phyloP scores from a whole-genome alignment of 2,888 invertebrate genomes.

The Tenodera sinensis region DNA sequence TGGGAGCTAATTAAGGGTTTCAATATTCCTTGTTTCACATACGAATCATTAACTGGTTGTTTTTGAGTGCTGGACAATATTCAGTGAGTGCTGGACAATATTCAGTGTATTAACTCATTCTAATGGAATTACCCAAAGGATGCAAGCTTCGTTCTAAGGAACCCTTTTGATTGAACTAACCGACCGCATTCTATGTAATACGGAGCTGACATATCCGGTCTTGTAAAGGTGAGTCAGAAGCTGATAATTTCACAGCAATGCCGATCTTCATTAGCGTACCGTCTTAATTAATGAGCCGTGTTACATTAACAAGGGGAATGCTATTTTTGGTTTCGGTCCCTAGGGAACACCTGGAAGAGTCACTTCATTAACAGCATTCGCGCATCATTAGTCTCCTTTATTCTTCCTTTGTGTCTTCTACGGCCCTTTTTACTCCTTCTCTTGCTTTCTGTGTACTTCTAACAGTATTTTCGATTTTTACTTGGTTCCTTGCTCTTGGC shows the following conservation, averaged over 20 bases:
- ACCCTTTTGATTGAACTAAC: too few species aligned
- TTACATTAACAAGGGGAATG: background rate
- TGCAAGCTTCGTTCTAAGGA: too few species aligned
- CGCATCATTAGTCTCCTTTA: background rate
- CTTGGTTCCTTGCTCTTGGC: background rate
- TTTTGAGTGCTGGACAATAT: too few species aligned
- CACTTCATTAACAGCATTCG: background rate
- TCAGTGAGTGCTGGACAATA: too few species aligned
- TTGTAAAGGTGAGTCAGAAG: background rate
- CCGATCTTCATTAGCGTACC: background rate
- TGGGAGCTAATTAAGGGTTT: too few species aligned
- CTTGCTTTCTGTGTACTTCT: background rate
- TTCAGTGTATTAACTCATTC: too few species aligned
- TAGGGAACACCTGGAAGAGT: background rate
- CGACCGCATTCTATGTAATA: background rate
- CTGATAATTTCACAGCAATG: background rate
- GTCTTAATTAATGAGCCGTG: background rate
- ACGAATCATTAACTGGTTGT: too few species aligned
- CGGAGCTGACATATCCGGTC: background rate
- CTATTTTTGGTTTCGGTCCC: background rate
- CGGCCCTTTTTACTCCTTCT: background rate
- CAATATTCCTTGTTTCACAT: too few species aligned
- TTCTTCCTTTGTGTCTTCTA: background rate
- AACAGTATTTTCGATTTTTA: background rate
- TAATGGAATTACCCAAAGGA: too few species aligned